A percentile compares a stretch with the other conserved stretches of the same genome.
Evolutionary conservation across 1,140 invertebrate species (phyloP).

Genomic region (Cydia fagiglandana): DNA sequence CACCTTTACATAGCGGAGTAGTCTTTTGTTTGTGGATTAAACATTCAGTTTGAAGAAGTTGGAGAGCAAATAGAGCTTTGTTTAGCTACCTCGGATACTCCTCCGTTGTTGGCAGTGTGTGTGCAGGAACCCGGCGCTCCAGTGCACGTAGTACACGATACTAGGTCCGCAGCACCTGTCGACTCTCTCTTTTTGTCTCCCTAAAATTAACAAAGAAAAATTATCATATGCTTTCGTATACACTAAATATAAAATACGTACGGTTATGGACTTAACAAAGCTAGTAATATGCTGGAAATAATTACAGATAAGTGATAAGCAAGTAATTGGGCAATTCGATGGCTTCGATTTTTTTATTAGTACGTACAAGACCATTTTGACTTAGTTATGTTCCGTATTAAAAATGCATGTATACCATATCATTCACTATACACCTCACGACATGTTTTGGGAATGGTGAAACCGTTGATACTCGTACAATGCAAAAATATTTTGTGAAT

Average conservation of each 20-base stretch:
- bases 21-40: too few species aligned
- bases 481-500: slow-evolving; percentile 1
- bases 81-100: slow-evolving; percentile 87
- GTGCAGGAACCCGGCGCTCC: slow-evolving; percentile 88
- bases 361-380: background rate
- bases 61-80: background rate
- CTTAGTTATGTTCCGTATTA: background rate
- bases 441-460: background rate
- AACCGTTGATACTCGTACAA: background rate
- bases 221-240: too few species aligned
- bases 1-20: too few species aligned
- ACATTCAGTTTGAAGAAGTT: background rate
- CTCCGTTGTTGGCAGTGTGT: slow-evolving; percentile 91
- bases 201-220: slow-evolving; percentile 65
- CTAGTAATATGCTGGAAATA: too few species aligned
- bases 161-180: slow-evolving; percentile 86
- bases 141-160: slow-evolving; percentile 89
- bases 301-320: too few species aligned
- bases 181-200: slow-evolving; percentile 90
- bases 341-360: too few species aligned
- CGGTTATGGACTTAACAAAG: too few species aligned
- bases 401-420: too few species aligned
- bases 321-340: too few species aligned
- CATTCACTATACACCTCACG: too few species aligned
- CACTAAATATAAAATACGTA: too few species aligned